Percentiles rank a stretch among this genome's conserved stretches.
Conservation (phyloP, 2,113 vertebrate genomes). For the Orthonyx spaldingii region DNA sequence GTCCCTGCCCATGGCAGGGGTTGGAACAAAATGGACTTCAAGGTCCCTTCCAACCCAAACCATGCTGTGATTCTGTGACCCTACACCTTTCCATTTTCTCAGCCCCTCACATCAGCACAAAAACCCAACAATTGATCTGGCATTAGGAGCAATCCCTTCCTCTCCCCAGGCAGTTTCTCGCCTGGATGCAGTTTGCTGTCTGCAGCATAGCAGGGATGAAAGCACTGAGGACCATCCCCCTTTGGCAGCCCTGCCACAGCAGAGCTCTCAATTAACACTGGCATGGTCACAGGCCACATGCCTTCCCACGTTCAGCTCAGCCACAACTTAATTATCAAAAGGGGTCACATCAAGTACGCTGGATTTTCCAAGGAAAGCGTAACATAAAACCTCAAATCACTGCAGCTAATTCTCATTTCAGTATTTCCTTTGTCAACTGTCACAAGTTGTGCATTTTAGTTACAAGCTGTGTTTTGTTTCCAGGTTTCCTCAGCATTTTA, state of each 20-base stretch:
- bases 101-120: neutral
- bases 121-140: fast-evolving
- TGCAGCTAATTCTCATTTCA: neutral
- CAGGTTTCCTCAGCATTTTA: neutral
- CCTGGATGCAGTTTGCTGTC: fast-evolving
- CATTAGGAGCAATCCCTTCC: neutral
- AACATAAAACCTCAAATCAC: neutral
- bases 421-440: neutral
- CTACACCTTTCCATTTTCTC: neutral
- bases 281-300: neutral
- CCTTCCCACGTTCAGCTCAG: neutral
- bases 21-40: too few species aligned
- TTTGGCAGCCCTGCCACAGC: neutral
- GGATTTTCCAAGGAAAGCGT: neutral
- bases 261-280: neutral
- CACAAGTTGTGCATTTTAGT: neutral
- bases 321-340: neutral
- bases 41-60: neutral
- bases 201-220: neutral
- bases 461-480: neutral
- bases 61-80: too few species aligned
- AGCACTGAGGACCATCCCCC: neutral
- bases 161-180: neutral
- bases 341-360: neutral
- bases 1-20: neutral